Base-by-base conservation (phyloP, 2,797 vertebrate species). In the Intellagama lesueurii region DNA sequence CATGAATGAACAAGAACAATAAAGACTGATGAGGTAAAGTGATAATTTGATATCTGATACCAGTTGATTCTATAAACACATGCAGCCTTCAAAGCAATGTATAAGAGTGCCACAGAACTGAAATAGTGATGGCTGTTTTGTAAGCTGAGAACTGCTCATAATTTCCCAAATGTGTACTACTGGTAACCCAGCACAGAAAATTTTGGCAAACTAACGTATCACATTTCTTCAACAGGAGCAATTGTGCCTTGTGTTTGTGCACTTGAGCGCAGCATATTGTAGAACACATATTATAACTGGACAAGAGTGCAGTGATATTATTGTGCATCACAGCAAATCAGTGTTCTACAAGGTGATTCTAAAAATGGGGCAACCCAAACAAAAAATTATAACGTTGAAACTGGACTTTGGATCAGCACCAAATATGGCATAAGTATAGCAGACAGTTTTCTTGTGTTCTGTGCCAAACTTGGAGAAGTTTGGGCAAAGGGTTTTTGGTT, bases 151-250 rank as follows among this genome's bases (percentile, higher is more conserved):
- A 0, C 7, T 6, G 16, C 32, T 83, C 56, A 56, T 11, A n/a
- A 32, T 26, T 32, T 86, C 77, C 19, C 66, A 91, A 24, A 83
- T 0, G 68, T 72, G 26, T 68, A 28, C 0, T 35, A 11, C 40
- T 69, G 89, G 93, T 91, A 95, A 92, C 16, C 2, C 22, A 64
- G 60, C 60, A 64, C 60, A 64, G 52, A 64, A 19, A 19, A 64
- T 64, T 32, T 24, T n/a, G 1, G 64, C 69, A 95, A 94, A 1
- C 49, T 32, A 85, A 52, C 0, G 90, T 77, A 89, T 91, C 83
- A 64, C 84, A 32, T 16, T 24, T 76, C 87, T 70, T 52, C 28
- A 85, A 77, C 90, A 47, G 78, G 86, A 7, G 28, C 89, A 88
- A 82, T 0, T 72, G 44, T 60, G 66, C 76, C 60, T 87, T 17